Percentiles rank a stretch among this genome's conserved stretches.
These are phyloP conservation scores for Congeria kusceri DNA, from an alignment of 2,888 invertebrate genomes.

Conservation along the genomic window DNA sequence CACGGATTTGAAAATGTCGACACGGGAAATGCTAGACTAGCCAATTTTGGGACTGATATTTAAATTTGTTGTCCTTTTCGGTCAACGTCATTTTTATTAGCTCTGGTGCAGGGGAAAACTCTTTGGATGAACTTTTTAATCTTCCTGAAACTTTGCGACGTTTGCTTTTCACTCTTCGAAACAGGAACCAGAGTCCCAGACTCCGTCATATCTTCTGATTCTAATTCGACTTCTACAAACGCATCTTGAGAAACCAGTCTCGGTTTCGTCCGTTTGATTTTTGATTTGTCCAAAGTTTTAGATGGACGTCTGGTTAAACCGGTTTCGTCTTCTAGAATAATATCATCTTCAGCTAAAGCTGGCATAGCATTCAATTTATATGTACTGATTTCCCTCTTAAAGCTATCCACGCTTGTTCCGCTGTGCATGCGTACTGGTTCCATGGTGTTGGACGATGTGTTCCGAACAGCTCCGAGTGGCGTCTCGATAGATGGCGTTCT, in stretches of 20 bases:
- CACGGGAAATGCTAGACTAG: too few species aligned
- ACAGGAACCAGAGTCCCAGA: too few species aligned
- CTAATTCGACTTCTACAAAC: slow-evolving; percentile 8
- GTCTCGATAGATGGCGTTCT: slow-evolving; percentile 47
- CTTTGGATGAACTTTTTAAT: too few species aligned
- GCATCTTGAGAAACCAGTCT: neutral
- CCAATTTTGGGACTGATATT: too few species aligned
- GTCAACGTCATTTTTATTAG: too few species aligned
- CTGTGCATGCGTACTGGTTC: slow-evolving; percentile 46
- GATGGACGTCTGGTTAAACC: slow-evolving; percentile 4
- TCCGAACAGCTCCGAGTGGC: slow-evolving; percentile 51
- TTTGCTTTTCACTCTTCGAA: too few species aligned
- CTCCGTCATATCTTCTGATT: too few species aligned
- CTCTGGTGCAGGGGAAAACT: too few species aligned
- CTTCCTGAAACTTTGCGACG: too few species aligned
- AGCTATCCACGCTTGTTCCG: slow-evolving; percentile 43
- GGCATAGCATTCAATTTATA: slow-evolving; percentile 50
- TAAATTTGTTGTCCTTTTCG: too few species aligned
- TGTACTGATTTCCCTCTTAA: slow-evolving; percentile 42
- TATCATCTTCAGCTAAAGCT: slow-evolving; percentile 39
- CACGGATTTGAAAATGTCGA: too few species aligned
- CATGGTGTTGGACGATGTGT: slow-evolving; percentile 38
- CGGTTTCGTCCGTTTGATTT: slow-evolving; percentile 12
- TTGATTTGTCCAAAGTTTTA: slow-evolving; percentile 27
- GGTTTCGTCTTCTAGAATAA: slow-evolving; percentile 28